Percentiles rank a stretch among this genome's conserved stretches.
These are phyloP conservation scores for Channa argus DNA, from an alignment of 2,113 vertebrate genomes.

Conservation along the genomic window DNA sequence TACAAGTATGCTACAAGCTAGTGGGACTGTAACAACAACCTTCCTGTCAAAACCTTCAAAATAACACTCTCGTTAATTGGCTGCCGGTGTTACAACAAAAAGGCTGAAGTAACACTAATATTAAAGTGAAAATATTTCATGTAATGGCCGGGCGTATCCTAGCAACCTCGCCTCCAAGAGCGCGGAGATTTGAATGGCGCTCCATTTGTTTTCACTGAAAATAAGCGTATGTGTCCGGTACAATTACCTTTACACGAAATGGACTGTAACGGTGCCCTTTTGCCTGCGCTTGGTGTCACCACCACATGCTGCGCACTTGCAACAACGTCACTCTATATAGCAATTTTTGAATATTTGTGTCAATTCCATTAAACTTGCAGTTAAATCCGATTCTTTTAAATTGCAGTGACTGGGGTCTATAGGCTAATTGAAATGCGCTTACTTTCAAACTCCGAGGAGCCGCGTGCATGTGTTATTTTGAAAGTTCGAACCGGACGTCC, in stretches of 20 bases:
- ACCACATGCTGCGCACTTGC: too few species aligned
- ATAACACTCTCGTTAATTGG: background rate
- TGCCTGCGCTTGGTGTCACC: too few species aligned
- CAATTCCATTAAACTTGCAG: background rate
- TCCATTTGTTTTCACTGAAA: too few species aligned
- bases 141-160: background rate
- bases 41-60: slow-evolving; percentile 47
- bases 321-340: background rate
- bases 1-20: slow-evolving; percentile 38
- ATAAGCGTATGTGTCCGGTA: too few species aligned
- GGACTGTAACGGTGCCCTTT: too few species aligned
- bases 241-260: too few species aligned
- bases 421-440: too few species aligned
- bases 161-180: background rate
- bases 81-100: background rate
- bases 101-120: background rate
- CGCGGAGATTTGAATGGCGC: too few species aligned
- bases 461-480: slow-evolving; percentile 25
- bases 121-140: background rate
- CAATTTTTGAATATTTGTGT: background rate
- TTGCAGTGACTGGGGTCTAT: too few species aligned
- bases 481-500: slow-evolving; percentile 16
- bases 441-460: too few species aligned
- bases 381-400: background rate
- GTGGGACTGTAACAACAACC: accelerated